These are phyloP conservation scores for Ranitomeya imitator DNA, from an alignment of 2,113 vertebrate genomes.

Conservation along the genomic window DNA sequence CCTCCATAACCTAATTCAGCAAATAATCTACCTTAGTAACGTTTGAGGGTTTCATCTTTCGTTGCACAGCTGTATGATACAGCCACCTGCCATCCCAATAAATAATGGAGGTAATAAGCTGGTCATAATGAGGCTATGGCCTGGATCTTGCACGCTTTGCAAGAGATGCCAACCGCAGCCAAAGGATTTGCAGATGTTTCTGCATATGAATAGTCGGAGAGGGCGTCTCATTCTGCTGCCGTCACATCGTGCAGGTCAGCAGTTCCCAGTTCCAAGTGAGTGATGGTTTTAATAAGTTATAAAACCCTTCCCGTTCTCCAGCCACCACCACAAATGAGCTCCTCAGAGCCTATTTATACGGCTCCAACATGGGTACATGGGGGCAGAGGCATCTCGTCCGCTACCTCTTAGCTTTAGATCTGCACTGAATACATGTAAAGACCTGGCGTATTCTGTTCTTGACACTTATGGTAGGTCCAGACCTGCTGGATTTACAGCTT, in stretches of 20 bases:
- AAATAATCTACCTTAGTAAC: constrained; percentile 45
- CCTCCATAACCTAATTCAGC: constrained; percentile 51
- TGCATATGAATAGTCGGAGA: neutral
- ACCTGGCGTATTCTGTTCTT: too few species aligned
- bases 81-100: constrained; percentile 38
- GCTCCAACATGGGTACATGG: neutral
- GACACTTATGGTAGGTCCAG: too few species aligned
- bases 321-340: neutral
- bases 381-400: neutral
- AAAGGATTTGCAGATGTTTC: constrained; percentile 38
- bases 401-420: neutral
- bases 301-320: neutral
- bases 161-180: neutral
- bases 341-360: neutral
- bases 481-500: too few species aligned
- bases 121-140: constrained; percentile 22
- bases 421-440: neutral
- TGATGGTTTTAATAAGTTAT: constrained; percentile 50
- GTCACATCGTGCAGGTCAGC: constrained; percentile 20
- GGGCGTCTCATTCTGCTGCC: neutral
- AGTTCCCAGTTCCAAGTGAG: constrained; percentile 25
- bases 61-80: constrained; percentile 23
- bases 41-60: constrained; percentile 25
- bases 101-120: constrained; percentile 44
- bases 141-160: constrained; percentile 10